Base-by-base conservation (phyloP, 2,113 vertebrate species). In the Sinocyclocheilus grahami region DNA sequence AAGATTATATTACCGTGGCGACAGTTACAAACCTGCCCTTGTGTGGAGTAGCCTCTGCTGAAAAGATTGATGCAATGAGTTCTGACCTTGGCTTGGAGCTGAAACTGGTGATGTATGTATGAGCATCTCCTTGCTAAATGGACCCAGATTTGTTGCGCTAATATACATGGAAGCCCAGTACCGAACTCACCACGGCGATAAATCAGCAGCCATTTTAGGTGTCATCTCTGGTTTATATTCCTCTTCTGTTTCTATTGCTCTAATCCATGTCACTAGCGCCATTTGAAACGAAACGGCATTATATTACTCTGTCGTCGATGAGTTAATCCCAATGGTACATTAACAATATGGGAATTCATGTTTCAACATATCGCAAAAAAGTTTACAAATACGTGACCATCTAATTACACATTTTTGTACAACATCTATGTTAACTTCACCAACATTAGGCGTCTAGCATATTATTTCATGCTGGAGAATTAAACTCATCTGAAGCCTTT, bases 121-220 rank as follows among this genome's bases (percentile, higher is more conserved):
- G 97, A 97, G 97, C 97, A 96, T 98, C 97, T 96, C 96, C 95
- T 96, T 97, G 97, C 97, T 99, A 99, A 99, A 99, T 99, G 97
- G 97, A 97, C 97, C 97, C 98, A 98, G 97, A 99, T 99, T 98
- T 99, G 97, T 98, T 96, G 97, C 96, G 95, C 98, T 99, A 99
- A 99, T 99, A 99, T 99, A 98, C 98, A 99, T 97, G 97, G 97
- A 97, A 97, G 96, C 97, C 96, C 96, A 97, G 97, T 96, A 97
- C 97, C 97, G 97, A 97, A 97, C 96, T 97, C 96, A 94, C 95
- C 91, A 93, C 77, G 91, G 96, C 96, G 94, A 99, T 99, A 99
- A 98, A 99, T 99, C 98, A 99, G 95, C 96, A 96, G 96, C 97
- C 97, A 99, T 97, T 99, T 99, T 98, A 96, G 96, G 95, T 98